phyloP scores from a whole-genome alignment of 1,140 invertebrate species.

The Drosophila parabipectinata region DNA sequence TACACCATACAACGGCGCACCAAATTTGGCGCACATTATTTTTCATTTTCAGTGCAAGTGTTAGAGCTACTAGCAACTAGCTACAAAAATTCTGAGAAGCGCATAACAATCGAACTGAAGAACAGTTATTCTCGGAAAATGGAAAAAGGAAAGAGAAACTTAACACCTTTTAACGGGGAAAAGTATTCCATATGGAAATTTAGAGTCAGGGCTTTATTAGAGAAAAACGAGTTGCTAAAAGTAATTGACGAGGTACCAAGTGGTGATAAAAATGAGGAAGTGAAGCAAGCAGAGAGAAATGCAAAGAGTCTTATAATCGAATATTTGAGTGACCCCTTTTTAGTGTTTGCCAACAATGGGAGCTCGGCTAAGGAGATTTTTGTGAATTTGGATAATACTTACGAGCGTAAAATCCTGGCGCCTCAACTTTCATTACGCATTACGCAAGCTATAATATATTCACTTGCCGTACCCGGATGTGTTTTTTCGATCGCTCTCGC shows the following conservation, averaged over 20 bases:
- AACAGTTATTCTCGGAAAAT: conserved; percentile 18
- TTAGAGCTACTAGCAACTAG: conserved; percentile 10
- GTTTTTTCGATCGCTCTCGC: no score
- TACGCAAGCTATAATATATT: no score
- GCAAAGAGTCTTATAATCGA: neutral
- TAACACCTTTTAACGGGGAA: neutral
- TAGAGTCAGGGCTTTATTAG: conserved; percentile 18
- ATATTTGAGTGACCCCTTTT: conserved; percentile 3
- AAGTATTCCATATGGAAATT: conserved; percentile 18
- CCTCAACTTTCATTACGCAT: conserved; percentile 17
- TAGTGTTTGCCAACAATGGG: conserved; percentile 5
- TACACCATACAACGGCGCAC: no score
- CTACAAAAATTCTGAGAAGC: conserved; percentile 8
- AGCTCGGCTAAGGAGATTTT: conserved; percentile 15
- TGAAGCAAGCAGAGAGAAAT: conserved; percentile 10
- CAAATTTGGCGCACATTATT: no score
- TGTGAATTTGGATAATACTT: neutral
- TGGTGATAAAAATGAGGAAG: neutral
- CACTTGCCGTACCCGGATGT: no score
- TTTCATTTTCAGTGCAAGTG: neutral
- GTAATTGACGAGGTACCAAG: conserved; percentile 10
- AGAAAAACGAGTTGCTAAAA: conserved; percentile 13
- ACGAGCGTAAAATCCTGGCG: conserved; percentile 16
- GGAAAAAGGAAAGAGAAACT: conserved; percentile 15
- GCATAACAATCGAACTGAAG: neutral